Conservation (phyloP, 2,113 vertebrate species). For the Lophochroa leadbeateri region DNA sequence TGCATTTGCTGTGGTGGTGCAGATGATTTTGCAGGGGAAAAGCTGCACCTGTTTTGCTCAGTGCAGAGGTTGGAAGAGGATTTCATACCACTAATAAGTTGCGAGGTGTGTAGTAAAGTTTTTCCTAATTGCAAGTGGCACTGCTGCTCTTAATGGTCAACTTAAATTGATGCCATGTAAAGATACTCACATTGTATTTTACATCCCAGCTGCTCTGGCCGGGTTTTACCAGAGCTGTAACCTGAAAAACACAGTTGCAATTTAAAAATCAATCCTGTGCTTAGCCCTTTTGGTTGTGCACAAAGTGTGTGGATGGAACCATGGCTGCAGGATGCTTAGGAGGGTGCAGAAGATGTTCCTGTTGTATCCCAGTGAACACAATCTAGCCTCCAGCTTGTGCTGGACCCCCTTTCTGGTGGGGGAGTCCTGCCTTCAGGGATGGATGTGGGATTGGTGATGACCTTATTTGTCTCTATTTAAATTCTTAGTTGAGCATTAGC, state of each 20-base stretch:
- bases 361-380: neutral
- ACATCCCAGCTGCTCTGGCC: neutral
- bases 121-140: neutral
- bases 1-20: neutral
- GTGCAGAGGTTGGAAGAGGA: neutral
- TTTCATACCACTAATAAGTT: neutral
- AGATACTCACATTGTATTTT: neutral
- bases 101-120: neutral
- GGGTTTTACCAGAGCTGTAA: neutral
- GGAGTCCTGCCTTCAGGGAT: neutral
- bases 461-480: neutral
- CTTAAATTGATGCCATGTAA: neutral
- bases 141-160: neutral
- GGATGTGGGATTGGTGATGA: neutral
- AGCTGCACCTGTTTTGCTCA: neutral
- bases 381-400: neutral
- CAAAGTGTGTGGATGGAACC: too few species aligned
- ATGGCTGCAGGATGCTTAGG: neutral
- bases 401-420: rapidly evolving
- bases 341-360: neutral
- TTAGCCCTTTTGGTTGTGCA: too few species aligned
- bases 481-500: neutral
- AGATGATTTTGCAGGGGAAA: neutral
- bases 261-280: neutral
- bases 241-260: neutral